Percentiles rank a stretch among this genome's conserved stretches.
Evolutionary conservation across 2,888 invertebrate genomes (phyloP).

Genomic region (Perizoma flavofasciatum): DNA sequence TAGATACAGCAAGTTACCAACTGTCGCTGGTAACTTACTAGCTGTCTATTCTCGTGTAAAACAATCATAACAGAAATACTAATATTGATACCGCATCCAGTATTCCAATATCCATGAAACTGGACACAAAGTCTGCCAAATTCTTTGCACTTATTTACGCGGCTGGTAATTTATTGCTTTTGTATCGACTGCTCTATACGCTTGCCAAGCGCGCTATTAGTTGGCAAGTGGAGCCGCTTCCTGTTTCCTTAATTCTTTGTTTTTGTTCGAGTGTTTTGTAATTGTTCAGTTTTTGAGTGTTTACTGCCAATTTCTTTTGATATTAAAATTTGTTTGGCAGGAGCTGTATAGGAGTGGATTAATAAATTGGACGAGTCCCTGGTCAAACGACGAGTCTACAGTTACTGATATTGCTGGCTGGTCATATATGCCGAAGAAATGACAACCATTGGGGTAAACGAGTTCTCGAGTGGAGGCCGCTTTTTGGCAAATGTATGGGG

Average conservation of each 20-base stretch:
- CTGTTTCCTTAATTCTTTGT: slow-evolving; percentile 57
- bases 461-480: too few species aligned
- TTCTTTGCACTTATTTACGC: slow-evolving; percentile 79
- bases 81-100: slow-evolving; percentile 52
- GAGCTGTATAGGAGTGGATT: slow-evolving; percentile 3
- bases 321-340: slow-evolving; percentile 26
- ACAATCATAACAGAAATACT: neutral
- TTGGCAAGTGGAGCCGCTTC: slow-evolving; percentile 61
- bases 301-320: slow-evolving; percentile 32
- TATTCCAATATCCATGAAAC: slow-evolving; percentile 41
- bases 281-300: slow-evolving; percentile 38
- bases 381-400: neutral
- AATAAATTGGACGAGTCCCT: slow-evolving; percentile 6
- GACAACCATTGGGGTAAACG: too few species aligned
- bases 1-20: too few species aligned
- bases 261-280: slow-evolving; percentile 51
- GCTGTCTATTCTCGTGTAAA: too few species aligned
- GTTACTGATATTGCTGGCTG: too few species aligned
- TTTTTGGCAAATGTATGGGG: too few species aligned
- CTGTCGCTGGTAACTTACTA: too few species aligned
- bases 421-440: too few species aligned
- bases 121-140: slow-evolving; percentile 76
- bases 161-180: slow-evolving; percentile 70
- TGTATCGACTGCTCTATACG: slow-evolving; percentile 67
- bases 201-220: slow-evolving; percentile 65